Conservation (phyloP, 2,797 vertebrate genomes). For the Phrynocephalus guinanensis region DNA sequence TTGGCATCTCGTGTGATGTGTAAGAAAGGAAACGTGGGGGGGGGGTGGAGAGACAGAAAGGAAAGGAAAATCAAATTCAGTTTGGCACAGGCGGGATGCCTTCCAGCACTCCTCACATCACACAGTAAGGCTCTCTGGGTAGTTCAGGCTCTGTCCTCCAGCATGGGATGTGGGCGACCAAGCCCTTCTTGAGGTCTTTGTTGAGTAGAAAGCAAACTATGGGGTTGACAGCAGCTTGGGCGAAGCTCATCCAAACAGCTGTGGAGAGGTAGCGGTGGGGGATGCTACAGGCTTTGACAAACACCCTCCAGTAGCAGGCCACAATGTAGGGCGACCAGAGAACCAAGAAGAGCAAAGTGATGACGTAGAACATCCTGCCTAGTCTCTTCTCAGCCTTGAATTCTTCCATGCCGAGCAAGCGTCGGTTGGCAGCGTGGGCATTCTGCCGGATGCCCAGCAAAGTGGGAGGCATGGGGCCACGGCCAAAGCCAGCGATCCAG, state of each 20-base stretch:
- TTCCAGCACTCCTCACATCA: slow-evolving; percentile 79
- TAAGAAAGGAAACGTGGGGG: not conserved
- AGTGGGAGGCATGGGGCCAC: slow-evolving; percentile 91
- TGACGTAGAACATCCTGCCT: slow-evolving; percentile 92
- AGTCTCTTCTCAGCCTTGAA: slow-evolving; percentile 91
- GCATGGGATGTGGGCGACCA: slow-evolving; percentile 88
- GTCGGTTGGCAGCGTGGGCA: slow-evolving; percentile 88
- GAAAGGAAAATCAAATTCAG: slow-evolving; percentile 17
- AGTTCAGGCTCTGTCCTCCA: slow-evolving; percentile 90
- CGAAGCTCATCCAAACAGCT: slow-evolving; percentile 93
- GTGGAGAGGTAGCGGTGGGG: slow-evolving; percentile 90
- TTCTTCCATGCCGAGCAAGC: slow-evolving; percentile 90
- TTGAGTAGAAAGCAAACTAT: slow-evolving; percentile 93
- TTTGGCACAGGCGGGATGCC: slow-evolving; percentile 35
- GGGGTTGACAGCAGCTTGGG: slow-evolving; percentile 90
- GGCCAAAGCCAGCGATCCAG: slow-evolving; percentile 92
- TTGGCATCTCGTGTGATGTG: slow-evolving; percentile 39
- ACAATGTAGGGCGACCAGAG: slow-evolving; percentile 93
- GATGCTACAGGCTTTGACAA: slow-evolving; percentile 90
- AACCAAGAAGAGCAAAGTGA: slow-evolving; percentile 90
- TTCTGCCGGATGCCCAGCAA: slow-evolving; percentile 91
- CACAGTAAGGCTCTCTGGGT: slow-evolving; percentile 91
- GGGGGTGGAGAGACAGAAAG: not conserved
- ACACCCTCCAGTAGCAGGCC: slow-evolving; percentile 93
- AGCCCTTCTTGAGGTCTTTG: slow-evolving; percentile 93